phyloP scores from a whole-genome alignment of 2,113 vertebrate species.

The Pachycephala philippinensis region DNA sequence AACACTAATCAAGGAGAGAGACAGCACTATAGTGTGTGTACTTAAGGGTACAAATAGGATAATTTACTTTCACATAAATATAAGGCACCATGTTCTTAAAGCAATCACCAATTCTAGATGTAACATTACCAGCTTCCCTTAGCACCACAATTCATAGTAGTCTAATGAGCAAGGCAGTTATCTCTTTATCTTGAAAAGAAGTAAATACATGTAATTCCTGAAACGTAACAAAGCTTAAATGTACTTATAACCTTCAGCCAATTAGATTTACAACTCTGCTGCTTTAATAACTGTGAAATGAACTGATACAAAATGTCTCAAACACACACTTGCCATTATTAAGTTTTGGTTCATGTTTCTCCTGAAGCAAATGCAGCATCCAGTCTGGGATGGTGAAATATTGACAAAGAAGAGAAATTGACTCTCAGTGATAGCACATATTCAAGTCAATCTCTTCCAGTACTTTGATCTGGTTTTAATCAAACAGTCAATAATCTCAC shows the following conservation, averaged over 20 bases:
- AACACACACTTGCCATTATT: neutral
- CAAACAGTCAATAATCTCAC: neutral
- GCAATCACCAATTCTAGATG: neutral
- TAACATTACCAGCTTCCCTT: neutral
- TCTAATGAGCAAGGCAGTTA: neutral
- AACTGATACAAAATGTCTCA: neutral
- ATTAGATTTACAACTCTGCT: neutral
- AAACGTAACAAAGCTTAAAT: neutral
- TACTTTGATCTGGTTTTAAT: neutral
- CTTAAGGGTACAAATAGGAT: neutral
- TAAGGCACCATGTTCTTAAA: neutral
- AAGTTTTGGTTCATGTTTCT: neutral
- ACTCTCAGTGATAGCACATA: neutral
- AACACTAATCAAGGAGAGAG: neutral
- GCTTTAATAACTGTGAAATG: neutral
- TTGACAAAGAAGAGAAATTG: neutral
- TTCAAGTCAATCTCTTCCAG: neutral
- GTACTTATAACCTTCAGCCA: neutral
- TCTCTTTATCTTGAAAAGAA: neutral
- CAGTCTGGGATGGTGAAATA: neutral
- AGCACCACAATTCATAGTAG: fast-evolving
- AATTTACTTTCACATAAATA: neutral
- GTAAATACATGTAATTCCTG: neutral
- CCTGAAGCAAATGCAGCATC: neutral
- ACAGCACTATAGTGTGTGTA: neutral